Evolutionary conservation across 2,888 invertebrate genomes (phyloP).

Genomic region (Trissoscelio sp.): DNA sequence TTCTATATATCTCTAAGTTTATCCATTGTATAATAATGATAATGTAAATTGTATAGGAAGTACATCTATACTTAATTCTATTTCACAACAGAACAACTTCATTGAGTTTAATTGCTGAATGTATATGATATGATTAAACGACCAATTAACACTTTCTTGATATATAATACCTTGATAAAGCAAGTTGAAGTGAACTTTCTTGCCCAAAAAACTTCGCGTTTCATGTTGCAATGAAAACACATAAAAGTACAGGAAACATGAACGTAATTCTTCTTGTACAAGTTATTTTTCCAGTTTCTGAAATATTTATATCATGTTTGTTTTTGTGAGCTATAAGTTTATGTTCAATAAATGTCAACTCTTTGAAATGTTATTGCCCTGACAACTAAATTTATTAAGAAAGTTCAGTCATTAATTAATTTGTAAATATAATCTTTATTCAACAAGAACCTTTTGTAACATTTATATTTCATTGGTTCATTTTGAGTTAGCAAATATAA

Average conservation of each 20-base stretch:
- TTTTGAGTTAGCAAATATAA: no score
- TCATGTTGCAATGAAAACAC: slow-evolving; percentile 32
- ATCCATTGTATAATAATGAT: slow-evolving; percentile 31
- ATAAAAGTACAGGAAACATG: slow-evolving; percentile 28
- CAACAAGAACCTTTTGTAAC: not conserved
- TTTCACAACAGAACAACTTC: slow-evolving; percentile 28
- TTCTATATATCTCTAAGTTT: not conserved
- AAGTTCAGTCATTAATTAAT: not conserved
- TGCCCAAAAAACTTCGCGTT: slow-evolving; percentile 29
- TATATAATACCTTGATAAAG: slow-evolving; percentile 34
- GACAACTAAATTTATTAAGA: slow-evolving; percentile 17
- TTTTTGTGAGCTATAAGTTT: slow-evolving; percentile 26
- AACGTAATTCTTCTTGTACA: slow-evolving; percentile 19
- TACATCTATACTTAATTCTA: not conserved
- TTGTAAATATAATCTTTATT: not conserved
- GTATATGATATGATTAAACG: slow-evolving; percentile 46
- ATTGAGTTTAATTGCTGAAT: slow-evolving; percentile 43
- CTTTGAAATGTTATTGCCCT: slow-evolving; percentile 2
- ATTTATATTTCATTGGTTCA: not conserved
- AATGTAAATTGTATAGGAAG: slow-evolving; percentile 24
- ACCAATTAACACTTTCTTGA: slow-evolving; percentile 49
- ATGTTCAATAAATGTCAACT: slow-evolving; percentile 31
- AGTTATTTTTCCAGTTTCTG: slow-evolving; percentile 33
- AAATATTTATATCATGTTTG: slow-evolving; percentile 15
- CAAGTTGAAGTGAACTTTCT: slow-evolving; percentile 42